Evolutionary conservation across 2,797 vertebrate genomes (phyloP).

Genomic region (Hirundo rustica): DNA sequence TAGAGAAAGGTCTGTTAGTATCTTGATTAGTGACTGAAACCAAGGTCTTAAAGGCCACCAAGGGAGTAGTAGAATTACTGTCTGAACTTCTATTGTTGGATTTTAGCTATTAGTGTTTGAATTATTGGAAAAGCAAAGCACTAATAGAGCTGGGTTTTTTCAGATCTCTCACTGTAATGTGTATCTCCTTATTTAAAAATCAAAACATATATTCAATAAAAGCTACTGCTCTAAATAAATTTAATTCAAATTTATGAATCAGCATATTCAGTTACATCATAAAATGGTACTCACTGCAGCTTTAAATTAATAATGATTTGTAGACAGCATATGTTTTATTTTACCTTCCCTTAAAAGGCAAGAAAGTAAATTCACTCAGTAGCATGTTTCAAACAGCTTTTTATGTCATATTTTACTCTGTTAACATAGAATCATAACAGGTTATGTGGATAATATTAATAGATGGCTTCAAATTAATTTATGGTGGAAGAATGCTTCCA

Average conservation of each 20-base stretch:
- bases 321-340: neutral
- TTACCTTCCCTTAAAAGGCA: neutral
- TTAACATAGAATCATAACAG: neutral
- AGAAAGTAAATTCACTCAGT: neutral
- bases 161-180: neutral
- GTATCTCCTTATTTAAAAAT: neutral
- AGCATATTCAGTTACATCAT: neutral
- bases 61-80: constrained; percentile 39
- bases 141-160: neutral
- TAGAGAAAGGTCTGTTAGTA: constrained; percentile 19
- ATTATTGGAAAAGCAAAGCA: constrained; percentile 35
- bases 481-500: neutral
- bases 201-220: neutral
- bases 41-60: constrained; percentile 40
- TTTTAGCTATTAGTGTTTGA: constrained; percentile 46
- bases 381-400: neutral
- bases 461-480: neutral
- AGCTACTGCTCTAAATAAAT: neutral
- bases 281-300: neutral
- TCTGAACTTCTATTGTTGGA: constrained; percentile 16
- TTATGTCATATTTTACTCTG: neutral
- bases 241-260: neutral
- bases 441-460: neutral
- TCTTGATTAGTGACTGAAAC: constrained; percentile 42
- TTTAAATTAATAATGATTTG: neutral